Percentiles rank a stretch among this genome's conserved stretches.
phyloP scores from a whole-genome alignment of 2,113 vertebrate genomes.

The Siniperca chuatsi region DNA sequence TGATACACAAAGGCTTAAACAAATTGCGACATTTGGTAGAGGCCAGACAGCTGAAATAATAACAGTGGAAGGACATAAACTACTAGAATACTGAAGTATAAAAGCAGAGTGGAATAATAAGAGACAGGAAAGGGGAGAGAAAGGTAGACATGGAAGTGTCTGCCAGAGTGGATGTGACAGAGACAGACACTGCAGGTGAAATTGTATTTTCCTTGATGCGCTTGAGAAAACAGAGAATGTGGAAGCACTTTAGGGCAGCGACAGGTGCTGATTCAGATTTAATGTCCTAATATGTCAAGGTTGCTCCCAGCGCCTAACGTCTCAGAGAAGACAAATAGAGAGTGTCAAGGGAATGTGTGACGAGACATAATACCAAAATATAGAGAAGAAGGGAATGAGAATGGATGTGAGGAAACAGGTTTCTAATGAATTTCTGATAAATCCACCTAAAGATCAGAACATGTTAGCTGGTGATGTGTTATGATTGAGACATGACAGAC shows the following conservation, averaged over 20 bases:
- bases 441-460: neutral
- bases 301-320: constrained; percentile 41
- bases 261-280: constrained; percentile 76
- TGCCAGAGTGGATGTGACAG: constrained; percentile 52
- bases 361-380: constrained; percentile 20
- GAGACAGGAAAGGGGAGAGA: constrained; percentile 8
- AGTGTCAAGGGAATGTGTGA: constrained; percentile 3
- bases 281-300: constrained; percentile 78
- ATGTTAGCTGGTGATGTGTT: neutral
- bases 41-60: constrained; percentile 25
- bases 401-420: constrained; percentile 2
- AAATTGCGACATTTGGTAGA: neutral
- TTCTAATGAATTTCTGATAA: neutral
- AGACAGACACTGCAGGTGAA: constrained; percentile 57
- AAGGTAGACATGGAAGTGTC: constrained; percentile 29
- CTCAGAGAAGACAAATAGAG: constrained; percentile 56
- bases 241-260: constrained; percentile 61
- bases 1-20: constrained; percentile 8
- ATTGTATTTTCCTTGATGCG: constrained; percentile 68
- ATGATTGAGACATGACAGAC: neutral
- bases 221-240: constrained; percentile 70
- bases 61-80: constrained; percentile 20
- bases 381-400: neutral
- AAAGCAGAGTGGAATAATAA: constrained; percentile 1
- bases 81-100: neutral